Evolutionary conservation across 2,888 invertebrate genomes (phyloP), one percentile per base, ranked within the genome.

Genomic region (Xylota segnis): DNA sequence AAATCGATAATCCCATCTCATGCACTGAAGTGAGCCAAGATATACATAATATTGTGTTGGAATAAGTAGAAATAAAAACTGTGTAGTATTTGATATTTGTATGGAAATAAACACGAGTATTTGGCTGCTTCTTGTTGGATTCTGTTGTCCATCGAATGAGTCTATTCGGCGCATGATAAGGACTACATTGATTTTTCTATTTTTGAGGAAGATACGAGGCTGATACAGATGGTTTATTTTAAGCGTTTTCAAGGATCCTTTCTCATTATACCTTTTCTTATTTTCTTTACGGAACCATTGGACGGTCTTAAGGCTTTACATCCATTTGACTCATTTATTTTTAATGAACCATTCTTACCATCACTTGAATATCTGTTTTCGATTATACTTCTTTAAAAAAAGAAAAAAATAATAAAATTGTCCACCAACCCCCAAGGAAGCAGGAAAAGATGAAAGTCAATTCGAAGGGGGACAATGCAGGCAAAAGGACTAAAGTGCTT

Each of bases 1-100:
- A 45, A 61, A 61, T 45, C 45, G 45, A 61, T 61, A 61, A 61
- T 43, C 10, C 27, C 10, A 43, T 27, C 43, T 43, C 14, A 43
- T 45, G 9, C 14, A 61, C 45, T 61, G 43, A 61, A 32, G 29
- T 16, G 10, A 29, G 9, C 23, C 45, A 14, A 61, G n/a, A 61
- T 27, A 61, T 27, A 27, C n/a, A 43, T 59, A 10, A 16, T 16
- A 34, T 58, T 23, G 27, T 40, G 16, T 43, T 23, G 4, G 4
- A 40, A 9, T 14, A 10, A 14, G 10, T 23, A 4, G 4, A 14
- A 37, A 37, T 37, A 23, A 23, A 23, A 23, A 23, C 23, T 23
- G 23, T 23, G 23, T 23, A 23, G 32, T 32, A 32, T 32, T 32
- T 32, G 32, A 7, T 40, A n/a, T 40, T 40, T 40, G 12, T 40